phyloP scores from a whole-genome alignment of 2,888 invertebrate species.

The Rugalucina vietnamica region DNA sequence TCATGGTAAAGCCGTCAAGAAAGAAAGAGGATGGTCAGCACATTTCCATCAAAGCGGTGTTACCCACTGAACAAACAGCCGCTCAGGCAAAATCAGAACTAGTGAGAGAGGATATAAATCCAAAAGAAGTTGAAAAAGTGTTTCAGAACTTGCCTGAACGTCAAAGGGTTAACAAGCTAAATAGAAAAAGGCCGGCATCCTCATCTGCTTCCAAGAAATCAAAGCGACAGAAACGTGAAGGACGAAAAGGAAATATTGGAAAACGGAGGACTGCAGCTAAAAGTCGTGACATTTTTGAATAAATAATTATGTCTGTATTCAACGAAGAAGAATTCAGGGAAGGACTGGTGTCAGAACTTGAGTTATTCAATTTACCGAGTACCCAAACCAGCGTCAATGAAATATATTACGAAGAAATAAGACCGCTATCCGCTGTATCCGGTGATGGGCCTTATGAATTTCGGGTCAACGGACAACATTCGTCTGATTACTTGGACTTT shows the following conservation, averaged over 20 bases:
- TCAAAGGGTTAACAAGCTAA: too few species aligned
- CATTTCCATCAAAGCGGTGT: constrained; percentile 40
- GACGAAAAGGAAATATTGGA: background rate
- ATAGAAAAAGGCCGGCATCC: too few species aligned
- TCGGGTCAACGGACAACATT: constrained; percentile 41
- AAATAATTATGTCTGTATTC: constrained; percentile 31
- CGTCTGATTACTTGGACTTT: constrained; percentile 49
- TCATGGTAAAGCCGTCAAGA: constrained; percentile 26
- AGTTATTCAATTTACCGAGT: constrained; percentile 43
- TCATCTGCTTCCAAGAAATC: too few species aligned
- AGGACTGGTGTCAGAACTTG: constrained; percentile 27
- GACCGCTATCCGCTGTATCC: constrained; percentile 41
- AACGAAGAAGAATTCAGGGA: constrained; percentile 31
- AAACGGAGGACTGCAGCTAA: background rate
- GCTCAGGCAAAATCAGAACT: constrained; percentile 46
- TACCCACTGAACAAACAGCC: constrained; percentile 49
- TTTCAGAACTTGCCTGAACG: background rate
- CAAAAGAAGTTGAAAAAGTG: background rate
- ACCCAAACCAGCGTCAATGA: constrained; percentile 48
- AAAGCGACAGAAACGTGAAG: background rate
- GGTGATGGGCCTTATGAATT: constrained; percentile 45
- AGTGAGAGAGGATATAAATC: constrained; percentile 45
- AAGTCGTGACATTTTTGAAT: too few species aligned
- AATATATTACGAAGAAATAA: constrained; percentile 47
- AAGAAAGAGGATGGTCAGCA: background rate